These are phyloP conservation scores for Thomomys bottae DNA, from an alignment of 2,113 vertebrate genomes.

Conservation along the genomic window DNA sequence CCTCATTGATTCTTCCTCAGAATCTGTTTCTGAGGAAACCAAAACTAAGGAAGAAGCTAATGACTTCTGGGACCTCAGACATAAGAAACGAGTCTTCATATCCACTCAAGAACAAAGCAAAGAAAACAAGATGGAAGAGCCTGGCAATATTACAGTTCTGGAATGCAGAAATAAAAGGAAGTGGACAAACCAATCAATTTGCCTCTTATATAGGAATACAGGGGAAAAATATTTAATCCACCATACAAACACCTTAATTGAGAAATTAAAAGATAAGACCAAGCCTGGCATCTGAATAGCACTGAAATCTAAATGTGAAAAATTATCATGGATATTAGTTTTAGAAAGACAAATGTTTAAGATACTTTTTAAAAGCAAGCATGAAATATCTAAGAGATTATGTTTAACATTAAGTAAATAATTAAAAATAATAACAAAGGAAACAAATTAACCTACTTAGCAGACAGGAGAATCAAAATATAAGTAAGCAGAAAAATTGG, in stretches of 20 bases:
- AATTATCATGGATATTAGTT: neutral
- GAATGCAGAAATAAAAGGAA: conserved; percentile 1
- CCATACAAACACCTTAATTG: neutral
- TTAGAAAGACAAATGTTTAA: conserved; percentile 5
- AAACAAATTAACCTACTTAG: neutral
- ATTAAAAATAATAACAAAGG: neutral
- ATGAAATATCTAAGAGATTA: neutral
- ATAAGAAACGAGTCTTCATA: neutral
- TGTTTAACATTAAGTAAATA: neutral
- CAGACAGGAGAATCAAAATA: neutral
- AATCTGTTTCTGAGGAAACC: neutral
- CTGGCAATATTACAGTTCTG: neutral
- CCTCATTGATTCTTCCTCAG: neutral
- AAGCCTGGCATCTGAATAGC: neutral
- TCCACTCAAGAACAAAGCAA: neutral
- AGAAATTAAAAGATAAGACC: conserved; percentile 40
- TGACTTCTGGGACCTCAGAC: neutral
- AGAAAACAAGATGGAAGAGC: conserved; percentile 38
- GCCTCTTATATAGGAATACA: neutral
- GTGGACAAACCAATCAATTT: neutral
- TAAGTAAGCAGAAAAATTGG: neutral
- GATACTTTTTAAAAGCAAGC: neutral
- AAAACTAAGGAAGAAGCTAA: conserved; percentile 30
- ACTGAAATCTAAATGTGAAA: neutral
- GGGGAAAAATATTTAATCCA: neutral